Evolutionary conservation across 2,888 invertebrate genomes (phyloP).

Genomic region (Cantharis rufa): DNA sequence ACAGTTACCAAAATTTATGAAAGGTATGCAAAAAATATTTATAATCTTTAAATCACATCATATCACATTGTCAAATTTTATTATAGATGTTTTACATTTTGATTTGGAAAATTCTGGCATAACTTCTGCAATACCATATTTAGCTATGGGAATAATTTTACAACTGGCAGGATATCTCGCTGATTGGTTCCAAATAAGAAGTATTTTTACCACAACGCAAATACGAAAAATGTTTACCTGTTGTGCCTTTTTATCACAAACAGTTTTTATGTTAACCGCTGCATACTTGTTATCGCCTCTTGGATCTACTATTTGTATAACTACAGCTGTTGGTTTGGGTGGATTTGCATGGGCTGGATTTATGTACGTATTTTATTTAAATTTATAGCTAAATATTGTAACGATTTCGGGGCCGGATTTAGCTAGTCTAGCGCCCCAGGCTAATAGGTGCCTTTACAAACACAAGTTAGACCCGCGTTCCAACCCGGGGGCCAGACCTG

Average conservation of each 20-base stretch:
- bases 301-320: conserved; percentile 77
- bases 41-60: background rate
- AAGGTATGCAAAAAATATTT: conserved; percentile 58
- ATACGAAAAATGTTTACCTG: conserved; percentile 72
- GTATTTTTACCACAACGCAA: conserved; percentile 72
- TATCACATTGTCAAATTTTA: background rate
- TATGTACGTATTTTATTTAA: conserved; percentile 58
- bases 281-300: conserved; percentile 73
- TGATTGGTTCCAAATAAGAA: conserved; percentile 72
- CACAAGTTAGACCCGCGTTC: too few species aligned
- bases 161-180: conserved; percentile 82
- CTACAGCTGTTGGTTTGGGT: conserved; percentile 86
- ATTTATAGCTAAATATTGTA: too few species aligned
- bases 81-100: conserved; percentile 72
- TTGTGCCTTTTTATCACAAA: conserved; percentile 75
- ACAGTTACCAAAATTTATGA: conserved; percentile 83
- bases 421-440: too few species aligned
- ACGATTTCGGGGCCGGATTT: too few species aligned
- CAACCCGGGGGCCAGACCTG: too few species aligned
- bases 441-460: too few species aligned
- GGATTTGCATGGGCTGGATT: conserved; percentile 94
- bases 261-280: conserved; percentile 83
- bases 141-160: conserved; percentile 83
- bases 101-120: conserved; percentile 80
- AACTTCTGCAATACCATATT: conserved; percentile 83